Evolutionary conservation across 1,140 invertebrate genomes (phyloP).

Genomic region (Brachionus calyciflorus): DNA sequence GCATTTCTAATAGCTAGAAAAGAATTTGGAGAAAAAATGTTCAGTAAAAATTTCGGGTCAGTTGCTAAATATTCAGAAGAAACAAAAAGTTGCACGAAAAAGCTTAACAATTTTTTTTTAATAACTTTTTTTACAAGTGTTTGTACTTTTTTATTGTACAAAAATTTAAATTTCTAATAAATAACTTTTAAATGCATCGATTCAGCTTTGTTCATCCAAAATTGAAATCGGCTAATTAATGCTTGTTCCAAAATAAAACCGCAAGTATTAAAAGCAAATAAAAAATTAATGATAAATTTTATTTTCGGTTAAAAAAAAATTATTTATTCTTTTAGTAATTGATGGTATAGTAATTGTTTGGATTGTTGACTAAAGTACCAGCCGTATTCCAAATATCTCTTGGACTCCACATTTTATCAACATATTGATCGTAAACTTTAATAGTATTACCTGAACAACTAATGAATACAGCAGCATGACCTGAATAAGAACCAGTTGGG

Average conservation of each 20-base stretch:
- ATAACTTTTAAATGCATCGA: too few species aligned
- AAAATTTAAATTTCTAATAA: too few species aligned
- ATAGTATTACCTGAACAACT: background rate
- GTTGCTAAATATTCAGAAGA: background rate
- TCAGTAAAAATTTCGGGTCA: background rate
- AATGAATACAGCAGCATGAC: constrained; percentile 30
- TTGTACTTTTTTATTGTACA: background rate
- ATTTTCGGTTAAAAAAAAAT: too few species aligned
- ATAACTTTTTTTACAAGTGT: constrained; percentile 16
- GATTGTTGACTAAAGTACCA: constrained; percentile 13
- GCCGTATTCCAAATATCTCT: background rate
- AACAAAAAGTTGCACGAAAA: background rate
- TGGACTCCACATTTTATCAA: background rate
- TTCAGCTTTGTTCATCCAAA: too few species aligned
- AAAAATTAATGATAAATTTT: too few species aligned
- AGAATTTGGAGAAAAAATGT: background rate
- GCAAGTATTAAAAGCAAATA: too few species aligned
- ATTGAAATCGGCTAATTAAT: too few species aligned
- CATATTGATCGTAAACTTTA: background rate
- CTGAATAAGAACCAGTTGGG: constrained; percentile 16
- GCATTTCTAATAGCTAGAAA: constrained; percentile 17
- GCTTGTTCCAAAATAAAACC: too few species aligned
- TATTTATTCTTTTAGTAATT: background rate
- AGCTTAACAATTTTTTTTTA: background rate
- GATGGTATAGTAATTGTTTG: background rate